Evolutionary conservation across 1,140 invertebrate species (phyloP).

Genomic region (Macrotrachela quadricornifera): DNA sequence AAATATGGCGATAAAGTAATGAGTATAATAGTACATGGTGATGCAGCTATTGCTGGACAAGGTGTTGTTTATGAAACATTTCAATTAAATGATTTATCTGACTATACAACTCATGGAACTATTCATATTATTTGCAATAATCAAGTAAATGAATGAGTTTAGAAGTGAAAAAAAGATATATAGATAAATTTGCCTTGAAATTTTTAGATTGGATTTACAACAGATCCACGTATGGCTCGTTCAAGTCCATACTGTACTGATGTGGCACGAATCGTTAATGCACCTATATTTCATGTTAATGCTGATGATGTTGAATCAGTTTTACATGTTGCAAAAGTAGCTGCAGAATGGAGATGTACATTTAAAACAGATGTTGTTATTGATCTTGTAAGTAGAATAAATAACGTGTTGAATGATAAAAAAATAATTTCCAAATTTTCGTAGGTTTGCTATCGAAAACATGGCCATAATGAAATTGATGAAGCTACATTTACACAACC

Average conservation of each 20-base stretch:
- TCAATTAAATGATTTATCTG: conserved; percentile 85
- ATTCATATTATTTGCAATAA: conserved; percentile 95
- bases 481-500: conserved; percentile 99
- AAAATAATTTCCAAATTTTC: too few species aligned
- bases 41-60: conserved; percentile 94
- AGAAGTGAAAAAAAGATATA: too few species aligned
- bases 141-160: conserved; percentile 34
- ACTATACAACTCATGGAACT: conserved; percentile 95
- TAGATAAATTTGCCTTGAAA: too few species aligned
- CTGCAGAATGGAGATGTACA: conserved; percentile 85
- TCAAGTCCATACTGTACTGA: conserved; percentile 98
- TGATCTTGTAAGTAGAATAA: conserved; percentile 53
- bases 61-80: conserved; percentile 96
- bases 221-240: conserved; percentile 77
- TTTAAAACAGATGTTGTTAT: conserved; percentile 97
- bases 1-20: conserved; percentile 45
- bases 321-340: conserved; percentile 90
- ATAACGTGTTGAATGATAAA: too few species aligned
- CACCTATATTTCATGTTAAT: conserved; percentile 98
- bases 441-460: conserved; percentile 58
- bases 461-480: conserved; percentile 97
- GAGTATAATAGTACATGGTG: conserved; percentile 63
- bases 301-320: conserved; percentile 94
- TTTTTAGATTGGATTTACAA: conserved; percentile 72
- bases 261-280: conserved; percentile 90